Base-by-base conservation (phyloP, 2,888 invertebrate species). In the Sabatieria punctata region DNA sequence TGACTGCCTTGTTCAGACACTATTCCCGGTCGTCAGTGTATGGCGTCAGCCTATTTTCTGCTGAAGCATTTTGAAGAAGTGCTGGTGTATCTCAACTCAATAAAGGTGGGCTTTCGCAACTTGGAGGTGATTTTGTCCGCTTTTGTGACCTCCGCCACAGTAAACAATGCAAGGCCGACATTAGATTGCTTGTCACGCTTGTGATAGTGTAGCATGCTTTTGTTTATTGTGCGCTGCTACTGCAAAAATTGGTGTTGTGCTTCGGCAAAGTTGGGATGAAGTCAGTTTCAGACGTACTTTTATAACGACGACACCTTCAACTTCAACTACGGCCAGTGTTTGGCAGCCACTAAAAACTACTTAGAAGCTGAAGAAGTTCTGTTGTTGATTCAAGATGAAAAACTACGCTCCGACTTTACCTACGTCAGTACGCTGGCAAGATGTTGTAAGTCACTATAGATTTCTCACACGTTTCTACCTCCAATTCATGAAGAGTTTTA, bases 1-100 rank as follows among this genome's bases (percentile, higher is more conserved):
- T 46, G 38, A 26, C 18, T 49, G n/a, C 36, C 30, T 15, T 13
- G 52, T 59, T 43, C 58, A 71, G 95, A 97, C 67, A 97, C 95
- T 0, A 93, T 97, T 35, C 71, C 73, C 33, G 74, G 97, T 1
- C 74, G 97, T 25, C 91, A 97, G 68, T 89, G 93, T 65, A 95
- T 97, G 93, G 88, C 95, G 0, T 88, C 93, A 0, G 85, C 85
- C 2, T 88, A 86, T 70, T 97, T 97, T 69, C 73, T 97, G 2
- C 79, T 85, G 41, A 80, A 80, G 21, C 89, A 93, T 67, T 93
- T 86, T 67, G 91, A 93, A 60, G 91, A 97, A 69, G 93, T 91
- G 40, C 75, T 91, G 19, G 80, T 93, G 24, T 97, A 95, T 64
- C 75, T 97, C 58, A 86, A 88, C 65, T 93, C 93, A 0, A 89